Evolutionary conservation across 2,888 invertebrate genomes (phyloP), one percentile per base, ranked within the genome.

Genomic region (Ochropleura leucogaster): DNA sequence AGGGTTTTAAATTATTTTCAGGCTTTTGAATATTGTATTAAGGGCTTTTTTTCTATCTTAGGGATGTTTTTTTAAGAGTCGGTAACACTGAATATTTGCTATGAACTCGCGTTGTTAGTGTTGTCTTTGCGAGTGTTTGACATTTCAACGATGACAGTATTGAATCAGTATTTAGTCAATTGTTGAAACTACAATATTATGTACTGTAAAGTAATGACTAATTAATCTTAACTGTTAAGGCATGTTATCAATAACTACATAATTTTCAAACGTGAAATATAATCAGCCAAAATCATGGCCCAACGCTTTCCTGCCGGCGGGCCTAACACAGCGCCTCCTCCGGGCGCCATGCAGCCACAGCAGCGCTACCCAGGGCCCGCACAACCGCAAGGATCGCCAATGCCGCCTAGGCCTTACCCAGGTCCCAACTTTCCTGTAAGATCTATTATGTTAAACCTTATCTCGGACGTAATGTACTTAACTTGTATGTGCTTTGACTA

Each of bases 371-470:
- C 94, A 1, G 93, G 92, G 0, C 92, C 94, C 1, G 91, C 97
- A n/a, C 97, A 97, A 86, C 97, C 97, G 62, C 97, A 97, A 42
- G 97, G 97, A 69, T 97, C 97, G 68, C 97, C 97, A 44, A 97
- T 97, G 88, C 97, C 97, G 66, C 97, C 98, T 73, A 95, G 98
- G 40, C 98, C 97, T 66, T 98, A 98, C 92, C 97, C 98, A 14
- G 97, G 97, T 65, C 98, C 98, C 80, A 98, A 97, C 92, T 98
- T 98, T 94, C 98, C 98, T 90, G 98, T 98, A 96, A 97, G 97
- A 42, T 55, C 20, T 69, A 1, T n/a, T 16, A 63, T 7, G 12
- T 62, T 55, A 40, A 16, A 30, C 9, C n/a, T 9, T 62, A 14
- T n/a, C 44, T 65, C 4, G 14, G 71, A 44, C 14, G 1, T 66